Conservation (phyloP, 2,797 vertebrate species). For the Tympanoctomys barrerae region DNA sequence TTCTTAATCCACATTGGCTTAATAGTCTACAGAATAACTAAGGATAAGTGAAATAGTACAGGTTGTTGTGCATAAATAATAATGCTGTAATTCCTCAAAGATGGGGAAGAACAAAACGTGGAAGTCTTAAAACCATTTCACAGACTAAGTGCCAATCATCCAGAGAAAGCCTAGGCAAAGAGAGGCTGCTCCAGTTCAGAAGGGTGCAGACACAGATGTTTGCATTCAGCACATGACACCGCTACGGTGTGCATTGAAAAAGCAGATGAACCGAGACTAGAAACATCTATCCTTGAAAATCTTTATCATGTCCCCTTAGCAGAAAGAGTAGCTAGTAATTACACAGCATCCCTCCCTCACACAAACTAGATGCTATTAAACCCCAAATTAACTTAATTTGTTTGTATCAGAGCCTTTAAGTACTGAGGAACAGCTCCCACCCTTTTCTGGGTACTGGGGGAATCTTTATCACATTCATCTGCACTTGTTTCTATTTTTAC, state of each 20-base stretch:
- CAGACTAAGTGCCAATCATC: neutral
- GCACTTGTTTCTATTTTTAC: conserved; percentile 61
- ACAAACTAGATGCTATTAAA: conserved; percentile 65
- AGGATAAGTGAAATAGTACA: conserved; percentile 11
- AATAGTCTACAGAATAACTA: neutral
- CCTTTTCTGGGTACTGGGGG: conserved; percentile 14
- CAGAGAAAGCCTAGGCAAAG: neutral
- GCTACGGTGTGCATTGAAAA: neutral
- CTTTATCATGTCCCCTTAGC: conserved; percentile 5
- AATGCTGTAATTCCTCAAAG: conserved; percentile 31
- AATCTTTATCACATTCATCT: conserved; percentile 57
- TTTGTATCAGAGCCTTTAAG: conserved; percentile 67
- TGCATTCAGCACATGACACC: too few relatives aligned
- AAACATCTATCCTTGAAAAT: conserved; percentile 47
- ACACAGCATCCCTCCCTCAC: conserved; percentile 43
- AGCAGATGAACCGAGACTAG: neutral
- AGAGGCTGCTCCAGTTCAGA: neutral
- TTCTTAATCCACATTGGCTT: conserved; percentile 39
- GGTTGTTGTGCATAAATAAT: neutral
- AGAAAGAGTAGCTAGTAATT: conserved; percentile 68
- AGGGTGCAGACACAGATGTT: neutral
- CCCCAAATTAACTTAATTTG: conserved; percentile 77
- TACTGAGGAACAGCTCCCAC: conserved; percentile 49
- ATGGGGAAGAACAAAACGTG: neutral
- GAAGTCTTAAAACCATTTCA: neutral